These are phyloP conservation scores for Crossoptilon crossoptilon DNA, from an alignment of 2,797 vertebrate genomes.

Conservation along the genomic window DNA sequence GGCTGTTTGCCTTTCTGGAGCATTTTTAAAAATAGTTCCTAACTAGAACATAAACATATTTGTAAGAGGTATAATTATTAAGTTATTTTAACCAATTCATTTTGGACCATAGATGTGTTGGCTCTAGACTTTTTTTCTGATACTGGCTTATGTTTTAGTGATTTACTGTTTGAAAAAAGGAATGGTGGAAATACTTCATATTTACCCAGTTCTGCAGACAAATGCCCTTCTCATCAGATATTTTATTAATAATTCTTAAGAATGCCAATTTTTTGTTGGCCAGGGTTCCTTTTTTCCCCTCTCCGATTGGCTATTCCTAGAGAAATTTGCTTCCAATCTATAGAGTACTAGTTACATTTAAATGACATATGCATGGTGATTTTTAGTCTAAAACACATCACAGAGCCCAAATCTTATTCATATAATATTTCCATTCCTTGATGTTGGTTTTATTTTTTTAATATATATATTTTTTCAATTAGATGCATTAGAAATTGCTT, in stretches of 20 bases:
- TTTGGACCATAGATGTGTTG: constrained; percentile 33
- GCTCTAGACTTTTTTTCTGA: constrained; percentile 29
- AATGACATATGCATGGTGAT: neutral
- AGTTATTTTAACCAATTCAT: constrained; percentile 36
- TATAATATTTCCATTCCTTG: constrained; percentile 43
- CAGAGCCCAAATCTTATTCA: neutral
- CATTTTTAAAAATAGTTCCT: constrained; percentile 49
- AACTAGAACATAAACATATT: constrained; percentile 24
- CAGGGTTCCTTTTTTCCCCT: constrained; percentile 12
- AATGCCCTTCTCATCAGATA: constrained; percentile 25
- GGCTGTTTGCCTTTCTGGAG: constrained; percentile 53
- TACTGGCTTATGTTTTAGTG: constrained; percentile 9
- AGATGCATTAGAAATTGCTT: constrained; percentile 8
- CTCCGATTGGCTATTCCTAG: neutral
- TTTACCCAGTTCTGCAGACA: constrained; percentile 33
- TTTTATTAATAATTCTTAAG: constrained; percentile 34
- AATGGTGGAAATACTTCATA: constrained; percentile 42
- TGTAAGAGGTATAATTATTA: constrained; percentile 34
- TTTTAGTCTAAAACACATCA: constrained; percentile 39
- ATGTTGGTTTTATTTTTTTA: neutral
- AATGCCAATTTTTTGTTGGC: constrained; percentile 1
- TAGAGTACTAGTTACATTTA: neutral
- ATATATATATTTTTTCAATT: neutral
- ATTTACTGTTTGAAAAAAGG: constrained; percentile 14
- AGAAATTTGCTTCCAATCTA: constrained; percentile 38